phyloP scores from a whole-genome alignment of 2,113 vertebrate species.

The Cryptotis parvus region DNA sequence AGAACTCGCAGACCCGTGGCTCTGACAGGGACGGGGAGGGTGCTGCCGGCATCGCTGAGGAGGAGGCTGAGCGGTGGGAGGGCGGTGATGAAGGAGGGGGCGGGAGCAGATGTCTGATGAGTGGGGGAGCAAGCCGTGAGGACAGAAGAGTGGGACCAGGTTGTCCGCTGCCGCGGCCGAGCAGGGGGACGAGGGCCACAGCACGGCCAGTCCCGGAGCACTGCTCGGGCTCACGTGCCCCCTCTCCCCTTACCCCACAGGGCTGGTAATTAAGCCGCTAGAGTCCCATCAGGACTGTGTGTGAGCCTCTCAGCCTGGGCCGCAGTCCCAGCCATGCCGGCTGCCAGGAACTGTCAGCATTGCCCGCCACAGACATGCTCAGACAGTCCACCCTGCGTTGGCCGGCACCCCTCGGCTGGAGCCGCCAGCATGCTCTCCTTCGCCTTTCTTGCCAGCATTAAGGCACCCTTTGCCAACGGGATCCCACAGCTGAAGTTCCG shows the following conservation, averaged over 20 bases:
- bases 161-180: slow-evolving; percentile 12
- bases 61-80: slow-evolving; percentile 48
- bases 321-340: not conserved
- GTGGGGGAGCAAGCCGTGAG: slow-evolving; percentile 31
- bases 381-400: not conserved
- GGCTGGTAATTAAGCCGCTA: not conserved
- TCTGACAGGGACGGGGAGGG: not conserved
- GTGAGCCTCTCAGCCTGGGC: not conserved
- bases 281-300: not conserved
- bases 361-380: not conserved
- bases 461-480: not conserved
- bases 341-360: too few relatives aligned
- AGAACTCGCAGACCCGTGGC: not conserved
- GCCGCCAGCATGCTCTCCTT: not conserved
- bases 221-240: not conserved
- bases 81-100: slow-evolving; percentile 64
- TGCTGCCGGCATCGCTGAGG: not conserved
- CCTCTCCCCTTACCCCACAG: not conserved
- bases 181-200: slow-evolving; percentile 5
- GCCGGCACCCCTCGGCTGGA: not conserved
- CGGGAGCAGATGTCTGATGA: slow-evolving; percentile 75
- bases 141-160: slow-evolving; percentile 49
- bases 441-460: not conserved
- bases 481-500: not conserved
- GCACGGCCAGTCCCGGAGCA: not conserved